These are phyloP conservation scores for Amphimallon solstitiale DNA, from an alignment of 2,888 invertebrate genomes.

Conservation along the genomic window DNA sequence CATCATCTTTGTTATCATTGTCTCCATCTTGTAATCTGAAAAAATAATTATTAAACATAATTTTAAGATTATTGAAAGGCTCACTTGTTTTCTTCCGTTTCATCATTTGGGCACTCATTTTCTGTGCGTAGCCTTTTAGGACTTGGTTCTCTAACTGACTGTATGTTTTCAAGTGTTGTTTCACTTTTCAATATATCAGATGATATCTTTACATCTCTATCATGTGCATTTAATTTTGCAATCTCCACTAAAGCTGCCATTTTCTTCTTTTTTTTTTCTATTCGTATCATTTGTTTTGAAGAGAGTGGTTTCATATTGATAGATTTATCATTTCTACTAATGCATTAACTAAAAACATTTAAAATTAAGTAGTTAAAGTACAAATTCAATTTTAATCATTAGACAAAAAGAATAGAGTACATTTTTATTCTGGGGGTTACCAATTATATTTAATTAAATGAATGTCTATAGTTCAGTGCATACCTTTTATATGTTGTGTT, in stretches of 20 bases:
- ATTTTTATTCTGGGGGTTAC: slow-evolving; percentile 43
- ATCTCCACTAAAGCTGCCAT: slow-evolving; percentile 70
- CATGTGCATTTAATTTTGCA: slow-evolving; percentile 70
- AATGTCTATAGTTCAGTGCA: neutral
- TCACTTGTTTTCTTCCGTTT: slow-evolving; percentile 8
- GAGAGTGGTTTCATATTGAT: slow-evolving; percentile 27
- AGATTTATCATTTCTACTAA: slow-evolving; percentile 4
- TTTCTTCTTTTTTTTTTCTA: slow-evolving; percentile 73
- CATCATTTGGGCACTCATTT: slow-evolving; percentile 17
- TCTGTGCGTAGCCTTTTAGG: slow-evolving; percentile 51
- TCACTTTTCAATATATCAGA: slow-evolving; percentile 42
- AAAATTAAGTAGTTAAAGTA: neutral
- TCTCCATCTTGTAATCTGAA: slow-evolving; percentile 2
- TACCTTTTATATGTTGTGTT: slow-evolving; percentile 10
- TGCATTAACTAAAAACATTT: slow-evolving; percentile 5
- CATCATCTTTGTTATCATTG: slow-evolving; percentile 2
- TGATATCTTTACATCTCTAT: slow-evolving; percentile 62
- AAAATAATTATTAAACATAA: neutral
- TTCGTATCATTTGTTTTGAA: slow-evolving; percentile 66
- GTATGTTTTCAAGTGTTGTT: slow-evolving; percentile 32
- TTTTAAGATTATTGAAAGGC: neutral
- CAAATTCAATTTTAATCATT: neutral
- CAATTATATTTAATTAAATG: slow-evolving; percentile 36
- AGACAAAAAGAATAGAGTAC: slow-evolving; percentile 30
- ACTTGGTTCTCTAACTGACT: slow-evolving; percentile 46